A percentile compares a stretch with the other conserved stretches of the same genome.
Conservation (phyloP, 1,140 invertebrate genomes). For the Polyergus mexicanus region DNA sequence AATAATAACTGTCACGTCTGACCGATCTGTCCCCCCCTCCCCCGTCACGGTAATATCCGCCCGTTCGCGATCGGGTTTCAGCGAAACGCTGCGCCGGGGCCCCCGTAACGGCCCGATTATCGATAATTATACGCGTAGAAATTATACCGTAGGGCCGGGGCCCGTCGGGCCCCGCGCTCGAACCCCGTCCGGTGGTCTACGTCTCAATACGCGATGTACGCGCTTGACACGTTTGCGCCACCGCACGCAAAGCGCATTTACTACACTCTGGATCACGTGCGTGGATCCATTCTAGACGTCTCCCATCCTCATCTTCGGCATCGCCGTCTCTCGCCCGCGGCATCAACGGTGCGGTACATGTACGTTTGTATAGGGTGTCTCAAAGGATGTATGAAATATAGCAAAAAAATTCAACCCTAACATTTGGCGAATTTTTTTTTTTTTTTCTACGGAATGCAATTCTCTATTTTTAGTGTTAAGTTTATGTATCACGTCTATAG, state of each 20-base stretch:
- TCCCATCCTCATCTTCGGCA: neutral
- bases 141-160: conserved; percentile 63
- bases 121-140: conserved; percentile 75
- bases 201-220: conserved; percentile 69
- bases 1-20: conserved; percentile 66
- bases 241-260: conserved; percentile 56
- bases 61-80: conserved; percentile 54
- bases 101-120: conserved; percentile 65
- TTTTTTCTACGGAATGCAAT: neutral
- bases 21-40: neutral
- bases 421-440: neutral
- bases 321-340: neutral
- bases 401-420: neutral
- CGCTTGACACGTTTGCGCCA: conserved; percentile 49
- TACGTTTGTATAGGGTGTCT: neutral
- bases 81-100: conserved; percentile 17
- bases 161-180: conserved; percentile 21
- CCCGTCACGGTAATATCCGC: neutral
- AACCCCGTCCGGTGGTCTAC: conserved; percentile 72
- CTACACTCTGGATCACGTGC: conserved; percentile 34
- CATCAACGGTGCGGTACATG: neutral
- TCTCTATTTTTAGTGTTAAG: neutral
- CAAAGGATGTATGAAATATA: neutral
- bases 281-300: conserved; percentile 40
- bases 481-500: neutral